These are phyloP conservation scores for Pagetopsis macropterus DNA, from an alignment of 2,797 vertebrate species.

Conservation along the genomic window DNA sequence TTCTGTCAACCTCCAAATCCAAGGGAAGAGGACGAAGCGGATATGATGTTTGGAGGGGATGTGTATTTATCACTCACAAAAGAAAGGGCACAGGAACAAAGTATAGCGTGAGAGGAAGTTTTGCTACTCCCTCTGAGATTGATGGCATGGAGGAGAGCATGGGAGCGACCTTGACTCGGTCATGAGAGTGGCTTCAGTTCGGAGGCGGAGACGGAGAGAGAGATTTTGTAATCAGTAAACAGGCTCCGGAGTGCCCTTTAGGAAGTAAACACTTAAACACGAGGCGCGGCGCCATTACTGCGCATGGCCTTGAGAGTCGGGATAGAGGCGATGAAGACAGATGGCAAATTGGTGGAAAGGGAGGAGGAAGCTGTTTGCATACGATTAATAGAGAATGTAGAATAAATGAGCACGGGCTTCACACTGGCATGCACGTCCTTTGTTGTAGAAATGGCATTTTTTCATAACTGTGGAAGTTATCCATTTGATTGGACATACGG, in stretches of 20 bases:
- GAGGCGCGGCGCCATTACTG: conserved; percentile 29
- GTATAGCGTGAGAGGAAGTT: conserved; percentile 65
- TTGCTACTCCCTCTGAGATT: conserved; percentile 46
- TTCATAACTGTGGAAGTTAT: conserved; percentile 1
- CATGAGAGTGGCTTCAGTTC: conserved; percentile 46
- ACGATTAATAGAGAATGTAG: conserved; percentile 13
- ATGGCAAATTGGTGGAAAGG: conserved; percentile 49
- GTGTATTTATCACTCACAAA: conserved; percentile 49
- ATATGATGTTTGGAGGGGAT: conserved; percentile 56
- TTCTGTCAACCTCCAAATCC: conserved; percentile 28
- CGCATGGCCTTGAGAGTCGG: conserved; percentile 47
- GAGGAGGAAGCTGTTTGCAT: conserved; percentile 34
- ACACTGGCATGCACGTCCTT: conserved; percentile 18
- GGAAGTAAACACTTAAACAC: conserved; percentile 65
- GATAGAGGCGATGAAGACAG: conserved; percentile 50
- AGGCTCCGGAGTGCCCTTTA: conserved; percentile 49
- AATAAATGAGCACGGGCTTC: conserved; percentile 40
- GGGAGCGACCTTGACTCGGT: conserved; percentile 69
- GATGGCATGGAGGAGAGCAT: conserved; percentile 59
- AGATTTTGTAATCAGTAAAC: conserved; percentile 62
- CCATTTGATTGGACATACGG: not conserved
- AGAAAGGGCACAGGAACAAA: conserved; percentile 31
- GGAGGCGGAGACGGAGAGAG: conserved; percentile 13
- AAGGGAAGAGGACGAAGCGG: conserved; percentile 52
- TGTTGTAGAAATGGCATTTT: conserved; percentile 18